Conservation (phyloP, 2,113 vertebrate species). For the Cebidichthys violaceus region DNA sequence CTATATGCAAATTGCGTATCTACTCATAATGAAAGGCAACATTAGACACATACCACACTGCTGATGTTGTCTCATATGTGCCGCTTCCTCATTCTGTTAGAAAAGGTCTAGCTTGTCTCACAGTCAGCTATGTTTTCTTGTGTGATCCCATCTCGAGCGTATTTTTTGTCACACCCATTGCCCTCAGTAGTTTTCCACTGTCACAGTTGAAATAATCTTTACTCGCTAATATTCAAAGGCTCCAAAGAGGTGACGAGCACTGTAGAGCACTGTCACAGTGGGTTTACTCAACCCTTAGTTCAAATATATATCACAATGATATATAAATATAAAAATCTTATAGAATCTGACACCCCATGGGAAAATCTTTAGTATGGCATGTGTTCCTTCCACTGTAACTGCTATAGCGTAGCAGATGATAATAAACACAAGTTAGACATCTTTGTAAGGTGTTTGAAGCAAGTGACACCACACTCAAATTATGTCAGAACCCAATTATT, state of each 20-base stretch:
- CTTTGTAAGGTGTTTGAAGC: background rate
- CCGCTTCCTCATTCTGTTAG: slow-evolving; percentile 53
- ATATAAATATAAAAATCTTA: too few species aligned
- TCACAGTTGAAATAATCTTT: slow-evolving; percentile 16
- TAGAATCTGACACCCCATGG: background rate
- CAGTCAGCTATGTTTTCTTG: slow-evolving; percentile 15
- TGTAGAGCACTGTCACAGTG: background rate
- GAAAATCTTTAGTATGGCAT: background rate
- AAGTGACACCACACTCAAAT: background rate
- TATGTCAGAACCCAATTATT: background rate
- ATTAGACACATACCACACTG: background rate
- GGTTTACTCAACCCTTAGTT: background rate
- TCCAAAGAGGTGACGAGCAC: background rate
- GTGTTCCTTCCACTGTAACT: background rate
- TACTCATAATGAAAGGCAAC: background rate
- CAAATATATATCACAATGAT: background rate
- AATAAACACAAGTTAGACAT: background rate
- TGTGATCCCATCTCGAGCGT: background rate
- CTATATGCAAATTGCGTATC: too few species aligned
- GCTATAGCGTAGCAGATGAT: background rate
- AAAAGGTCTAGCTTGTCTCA: slow-evolving; percentile 31
- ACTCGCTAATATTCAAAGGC: background rate
- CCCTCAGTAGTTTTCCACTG: slow-evolving; percentile 44
- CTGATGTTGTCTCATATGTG: slow-evolving; percentile 1
- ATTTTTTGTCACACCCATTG: slow-evolving; percentile 39